These are phyloP conservation scores for Tricholauxania praeusta DNA, from an alignment of 2,888 invertebrate species.

Conservation along the genomic window DNA sequence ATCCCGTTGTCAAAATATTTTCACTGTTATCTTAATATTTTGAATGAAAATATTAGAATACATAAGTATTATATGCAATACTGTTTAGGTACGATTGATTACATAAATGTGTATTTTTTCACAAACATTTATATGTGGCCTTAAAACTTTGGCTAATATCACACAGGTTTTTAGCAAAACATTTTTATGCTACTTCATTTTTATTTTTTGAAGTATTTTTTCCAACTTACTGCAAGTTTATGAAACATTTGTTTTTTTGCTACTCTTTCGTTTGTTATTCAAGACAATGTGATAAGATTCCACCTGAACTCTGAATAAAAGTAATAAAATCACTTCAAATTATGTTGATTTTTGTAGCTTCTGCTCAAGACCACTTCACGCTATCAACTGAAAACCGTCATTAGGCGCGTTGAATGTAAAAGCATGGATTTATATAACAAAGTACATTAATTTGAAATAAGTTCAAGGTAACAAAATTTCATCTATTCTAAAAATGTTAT, in stretches of 20 bases:
- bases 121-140: no score
- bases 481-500: no score
- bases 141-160: no score
- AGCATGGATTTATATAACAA: constrained; percentile 22
- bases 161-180: no score
- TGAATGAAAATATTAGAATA: no score
- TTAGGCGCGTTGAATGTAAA: neutral
- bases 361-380: constrained; percentile 3
- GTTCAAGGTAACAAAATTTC: constrained; percentile 8
- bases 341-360: neutral
- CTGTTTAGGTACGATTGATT: no score
- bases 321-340: neutral
- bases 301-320: neutral
- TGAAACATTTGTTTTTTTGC: constrained; percentile 35
- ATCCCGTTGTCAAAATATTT: no score
- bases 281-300: neutral
- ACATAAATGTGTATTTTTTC: no score
- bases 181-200: no score
- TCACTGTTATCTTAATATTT: no score
- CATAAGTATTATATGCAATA: no score
- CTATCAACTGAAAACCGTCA: constrained; percentile 8
- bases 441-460: neutral
- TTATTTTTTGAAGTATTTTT: neutral
- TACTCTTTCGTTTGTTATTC: neutral
- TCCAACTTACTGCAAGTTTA: constrained; percentile 48